These are phyloP conservation scores for Girardinichthys multiradiatus DNA, from an alignment of 2,113 vertebrate species.

Conservation along the genomic window DNA sequence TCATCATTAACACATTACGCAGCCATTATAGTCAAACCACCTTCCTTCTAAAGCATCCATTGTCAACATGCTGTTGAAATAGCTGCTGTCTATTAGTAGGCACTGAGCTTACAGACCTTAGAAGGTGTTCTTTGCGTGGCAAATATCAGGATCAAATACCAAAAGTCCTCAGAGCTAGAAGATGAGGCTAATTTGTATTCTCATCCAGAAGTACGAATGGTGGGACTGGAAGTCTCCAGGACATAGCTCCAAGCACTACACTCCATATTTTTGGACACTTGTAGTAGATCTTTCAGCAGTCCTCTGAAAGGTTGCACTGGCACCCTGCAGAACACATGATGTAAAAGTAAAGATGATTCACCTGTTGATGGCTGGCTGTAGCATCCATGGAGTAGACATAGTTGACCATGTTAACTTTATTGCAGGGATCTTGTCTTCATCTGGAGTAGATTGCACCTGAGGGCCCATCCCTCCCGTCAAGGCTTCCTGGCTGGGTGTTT, in stretches of 20 bases:
- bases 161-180: background rate
- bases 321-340: background rate
- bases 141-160: background rate
- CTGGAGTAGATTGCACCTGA: slow-evolving; percentile 95
- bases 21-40: background rate
- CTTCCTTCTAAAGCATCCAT: background rate
- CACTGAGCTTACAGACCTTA: background rate
- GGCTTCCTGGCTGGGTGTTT: slow-evolving; percentile 93
- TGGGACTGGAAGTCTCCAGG: background rate
- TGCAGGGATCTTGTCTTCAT: slow-evolving; percentile 96
- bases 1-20: background rate
- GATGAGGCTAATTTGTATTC: background rate
- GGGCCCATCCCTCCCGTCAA: slow-evolving; percentile 88
- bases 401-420: slow-evolving; percentile 33
- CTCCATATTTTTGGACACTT: background rate
- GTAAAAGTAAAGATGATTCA: background rate
- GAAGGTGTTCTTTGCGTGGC: background rate
- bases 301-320: background rate
- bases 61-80: background rate
- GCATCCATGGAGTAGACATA: background rate
- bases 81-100: background rate
- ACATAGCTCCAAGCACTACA: background rate
- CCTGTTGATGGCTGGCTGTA: background rate
- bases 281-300: background rate
- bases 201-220: too few relatives aligned